These are phyloP conservation scores for Heterodera carotae DNA, from an alignment of 1,140 invertebrate genomes.

Conservation along the genomic window DNA sequence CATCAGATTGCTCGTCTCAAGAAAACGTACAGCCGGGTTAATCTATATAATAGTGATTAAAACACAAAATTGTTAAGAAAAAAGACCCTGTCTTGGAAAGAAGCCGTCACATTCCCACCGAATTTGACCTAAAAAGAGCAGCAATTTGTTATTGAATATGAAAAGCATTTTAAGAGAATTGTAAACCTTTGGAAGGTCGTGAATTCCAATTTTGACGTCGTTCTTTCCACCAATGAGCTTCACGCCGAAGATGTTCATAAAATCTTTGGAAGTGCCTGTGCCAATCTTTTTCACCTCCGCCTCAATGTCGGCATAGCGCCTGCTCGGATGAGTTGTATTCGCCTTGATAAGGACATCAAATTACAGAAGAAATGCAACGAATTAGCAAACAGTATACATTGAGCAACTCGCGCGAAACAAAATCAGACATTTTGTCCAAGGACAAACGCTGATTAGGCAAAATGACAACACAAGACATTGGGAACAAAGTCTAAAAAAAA, in stretches of 20 bases:
- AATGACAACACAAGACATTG: constrained; percentile 2
- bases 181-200: neutral
- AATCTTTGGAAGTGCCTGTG: neutral
- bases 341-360: constrained; percentile 7
- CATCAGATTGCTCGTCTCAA: constrained; percentile 9
- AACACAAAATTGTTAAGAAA: neutral
- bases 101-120: neutral
- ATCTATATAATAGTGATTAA: neutral
- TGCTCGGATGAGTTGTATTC: constrained; percentile 20
- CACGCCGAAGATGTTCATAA: constrained; percentile 27
- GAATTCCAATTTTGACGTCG: constrained; percentile 17
- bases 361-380: too few species aligned
- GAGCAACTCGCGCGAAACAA: constrained; percentile 32
- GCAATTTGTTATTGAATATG: neutral
- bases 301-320: constrained; percentile 14
- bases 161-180: neutral
- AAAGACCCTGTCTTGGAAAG: constrained; percentile 1
- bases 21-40: neutral
- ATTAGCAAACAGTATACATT: constrained; percentile 11
- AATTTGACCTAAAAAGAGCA: neutral
- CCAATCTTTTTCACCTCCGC: constrained; percentile 19
- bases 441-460: constrained; percentile 30
- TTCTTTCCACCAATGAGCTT: constrained; percentile 21
- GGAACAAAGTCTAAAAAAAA: constrained; percentile 17
- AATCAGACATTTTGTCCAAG: constrained; percentile 33